These are phyloP conservation scores for Galagoides demidoff DNA, from an alignment of 2,797 vertebrate genomes.

Conservation along the genomic window DNA sequence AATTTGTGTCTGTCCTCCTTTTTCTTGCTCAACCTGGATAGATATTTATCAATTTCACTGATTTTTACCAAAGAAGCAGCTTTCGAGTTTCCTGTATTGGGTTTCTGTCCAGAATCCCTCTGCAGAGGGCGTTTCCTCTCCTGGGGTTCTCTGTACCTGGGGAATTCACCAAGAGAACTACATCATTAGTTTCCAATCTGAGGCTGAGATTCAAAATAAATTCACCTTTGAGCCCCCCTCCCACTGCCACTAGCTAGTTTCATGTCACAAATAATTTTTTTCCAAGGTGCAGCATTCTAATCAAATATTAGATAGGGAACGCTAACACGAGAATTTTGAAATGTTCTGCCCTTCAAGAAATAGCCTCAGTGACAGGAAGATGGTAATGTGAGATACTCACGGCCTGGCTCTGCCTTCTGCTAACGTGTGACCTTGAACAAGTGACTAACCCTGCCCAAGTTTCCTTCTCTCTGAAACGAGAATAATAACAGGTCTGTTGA, in stretches of 20 bases:
- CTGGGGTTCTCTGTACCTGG: background rate
- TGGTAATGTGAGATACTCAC: fast-evolving
- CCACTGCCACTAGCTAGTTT: too few species aligned
- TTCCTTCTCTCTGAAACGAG: background rate
- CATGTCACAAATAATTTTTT: background rate
- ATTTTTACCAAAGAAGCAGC: background rate
- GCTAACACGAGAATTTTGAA: too few species aligned
- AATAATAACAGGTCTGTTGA: fast-evolving
- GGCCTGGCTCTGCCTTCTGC: background rate
- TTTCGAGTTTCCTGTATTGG: background rate
- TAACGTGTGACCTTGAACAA: background rate
- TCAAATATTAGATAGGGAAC: background rate
- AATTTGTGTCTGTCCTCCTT: background rate
- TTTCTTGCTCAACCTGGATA: background rate
- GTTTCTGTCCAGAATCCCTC: background rate
- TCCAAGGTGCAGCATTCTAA: background rate
- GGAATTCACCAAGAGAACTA: background rate
- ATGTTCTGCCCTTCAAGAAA: background rate
- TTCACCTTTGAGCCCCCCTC: background rate
- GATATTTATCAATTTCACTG: background rate
- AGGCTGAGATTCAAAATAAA: background rate
- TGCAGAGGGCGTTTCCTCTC: background rate
- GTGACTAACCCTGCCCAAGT: fast-evolving
- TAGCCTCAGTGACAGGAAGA: background rate
- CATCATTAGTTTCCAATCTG: fast-evolving